Evolutionary conservation across 2,888 invertebrate genomes (phyloP).

Genomic region (Drosophila maculinotata): DNA sequence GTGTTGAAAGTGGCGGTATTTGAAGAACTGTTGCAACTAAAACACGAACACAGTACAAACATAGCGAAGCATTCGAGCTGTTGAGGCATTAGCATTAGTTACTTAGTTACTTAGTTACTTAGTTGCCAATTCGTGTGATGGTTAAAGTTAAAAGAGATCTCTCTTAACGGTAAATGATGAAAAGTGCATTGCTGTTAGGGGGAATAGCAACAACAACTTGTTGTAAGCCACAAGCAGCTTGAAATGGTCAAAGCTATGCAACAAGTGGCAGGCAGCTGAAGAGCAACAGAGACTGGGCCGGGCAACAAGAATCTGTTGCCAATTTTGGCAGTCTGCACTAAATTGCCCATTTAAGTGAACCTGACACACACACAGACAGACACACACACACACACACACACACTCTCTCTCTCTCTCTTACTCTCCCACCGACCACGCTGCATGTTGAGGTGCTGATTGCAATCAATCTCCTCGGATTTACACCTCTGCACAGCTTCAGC

Average conservation of each 20-base stretch:
- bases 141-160: constrained; percentile 9
- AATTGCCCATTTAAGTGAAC: constrained; percentile 76
- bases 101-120: constrained; percentile 4
- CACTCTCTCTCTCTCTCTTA: constrained; percentile 11
- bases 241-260: constrained; percentile 72
- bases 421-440: constrained; percentile 7
- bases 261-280: constrained; percentile 42
- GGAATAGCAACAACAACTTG: constrained; percentile 46
- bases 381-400: constrained; percentile 12
- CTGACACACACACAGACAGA: constrained; percentile 42
- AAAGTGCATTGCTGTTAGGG: constrained; percentile 52
- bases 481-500: constrained; percentile 59
- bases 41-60: constrained; percentile 43
- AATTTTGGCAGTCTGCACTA: constrained; percentile 77
- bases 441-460: constrained; percentile 55
- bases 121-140: constrained; percentile 12
- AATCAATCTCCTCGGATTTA: constrained; percentile 71
- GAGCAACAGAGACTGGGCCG: constrained; percentile 40
- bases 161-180: constrained; percentile 61
- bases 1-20: constrained; percentile 52
- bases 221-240: constrained; percentile 55
- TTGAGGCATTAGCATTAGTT: constrained; percentile 17
- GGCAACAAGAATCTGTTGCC: constrained; percentile 63
- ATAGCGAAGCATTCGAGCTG: constrained; percentile 10
- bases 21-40: constrained; percentile 20